A percentile compares a stretch with the other conserved stretches of the same genome.
Evolutionary conservation across 2,113 vertebrate species (phyloP).

Genomic region (Hippoglossus stenolepis): DNA sequence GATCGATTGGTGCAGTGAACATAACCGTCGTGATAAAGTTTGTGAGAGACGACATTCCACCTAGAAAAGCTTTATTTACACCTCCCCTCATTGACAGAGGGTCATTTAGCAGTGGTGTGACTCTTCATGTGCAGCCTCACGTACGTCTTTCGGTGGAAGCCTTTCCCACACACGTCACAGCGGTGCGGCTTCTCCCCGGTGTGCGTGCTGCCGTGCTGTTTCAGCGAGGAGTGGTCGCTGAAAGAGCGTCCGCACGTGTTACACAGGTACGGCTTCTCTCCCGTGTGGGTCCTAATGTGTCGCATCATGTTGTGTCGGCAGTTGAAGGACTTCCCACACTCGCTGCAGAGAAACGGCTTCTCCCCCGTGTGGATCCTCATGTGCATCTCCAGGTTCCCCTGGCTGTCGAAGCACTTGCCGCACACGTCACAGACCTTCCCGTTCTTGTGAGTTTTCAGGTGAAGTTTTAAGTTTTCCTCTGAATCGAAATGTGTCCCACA

Average conservation of each 20-base stretch:
- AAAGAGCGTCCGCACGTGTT: conserved; percentile 56
- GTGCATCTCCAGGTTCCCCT: conserved; percentile 60
- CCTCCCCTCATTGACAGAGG: no score
- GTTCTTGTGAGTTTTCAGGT: conserved; percentile 63
- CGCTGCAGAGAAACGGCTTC: conserved; percentile 67
- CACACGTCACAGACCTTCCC: conserved; percentile 65
- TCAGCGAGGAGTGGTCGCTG: conserved; percentile 52
- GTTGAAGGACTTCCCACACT: conserved; percentile 73
- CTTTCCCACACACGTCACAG: conserved; percentile 60
- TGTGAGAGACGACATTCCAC: no score
- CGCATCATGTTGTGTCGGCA: conserved; percentile 71
- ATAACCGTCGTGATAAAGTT: no score
- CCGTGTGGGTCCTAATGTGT: conserved; percentile 65
- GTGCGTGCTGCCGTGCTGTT: conserved; percentile 63
- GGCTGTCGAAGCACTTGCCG: conserved; percentile 64
- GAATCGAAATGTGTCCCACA: conserved; percentile 54
- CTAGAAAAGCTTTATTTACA: no score
- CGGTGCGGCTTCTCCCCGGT: conserved; percentile 54
- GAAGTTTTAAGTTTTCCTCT: conserved; percentile 15
- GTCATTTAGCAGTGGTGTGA: conserved; percentile 39
- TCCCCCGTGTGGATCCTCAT: conserved; percentile 66
- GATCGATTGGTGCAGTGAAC: no score
- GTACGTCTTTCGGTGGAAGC: conserved; percentile 55
- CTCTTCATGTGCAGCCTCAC: conserved; percentile 64
- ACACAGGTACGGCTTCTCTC: conserved; percentile 64